Evolutionary conservation across 2,888 invertebrate species (phyloP).

Genomic region (Nomada fabriciana): DNA sequence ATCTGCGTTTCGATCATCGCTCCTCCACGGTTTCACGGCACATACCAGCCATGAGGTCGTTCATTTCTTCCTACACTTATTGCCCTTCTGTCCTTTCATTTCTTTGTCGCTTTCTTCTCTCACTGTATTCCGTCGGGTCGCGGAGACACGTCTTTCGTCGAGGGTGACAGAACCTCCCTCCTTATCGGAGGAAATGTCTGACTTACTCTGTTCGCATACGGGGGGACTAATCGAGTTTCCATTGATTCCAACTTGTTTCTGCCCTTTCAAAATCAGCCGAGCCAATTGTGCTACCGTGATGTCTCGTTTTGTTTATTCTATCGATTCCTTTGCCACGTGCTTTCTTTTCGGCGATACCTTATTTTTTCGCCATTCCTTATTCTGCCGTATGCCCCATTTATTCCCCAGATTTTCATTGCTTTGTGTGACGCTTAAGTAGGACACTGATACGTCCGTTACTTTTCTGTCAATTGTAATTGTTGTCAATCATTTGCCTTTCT

Average conservation of each 20-base stretch:
- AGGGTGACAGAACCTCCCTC: not conserved
- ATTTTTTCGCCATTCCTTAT: no score
- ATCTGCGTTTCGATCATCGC: slow-evolving; percentile 17
- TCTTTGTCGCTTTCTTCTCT: not conserved
- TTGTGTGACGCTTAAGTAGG: no score
- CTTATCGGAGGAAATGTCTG: not conserved
- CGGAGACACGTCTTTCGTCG: not conserved
- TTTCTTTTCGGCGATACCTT: not conserved
- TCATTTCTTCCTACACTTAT: not conserved
- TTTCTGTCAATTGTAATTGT: not conserved
- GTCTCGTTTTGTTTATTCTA: slow-evolving; percentile 18
- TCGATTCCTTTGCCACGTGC: slow-evolving; percentile 13
- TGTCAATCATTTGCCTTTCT: not conserved
- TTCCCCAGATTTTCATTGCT: no score
- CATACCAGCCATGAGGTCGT: not conserved
- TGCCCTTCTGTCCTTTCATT: not conserved
- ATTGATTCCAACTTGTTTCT: slow-evolving; percentile 2
- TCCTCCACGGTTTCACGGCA: not conserved
- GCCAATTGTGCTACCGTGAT: not conserved
- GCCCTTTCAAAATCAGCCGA: not conserved
- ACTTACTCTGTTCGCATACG: no score
- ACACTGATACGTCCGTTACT: not conserved
- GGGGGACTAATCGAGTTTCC: not conserved
- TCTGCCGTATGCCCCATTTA: not conserved
- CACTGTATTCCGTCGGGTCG: not conserved